These are phyloP conservation scores for Phlogophora meticulosa DNA, from an alignment of 2,888 invertebrate species.

Conservation along the genomic window DNA sequence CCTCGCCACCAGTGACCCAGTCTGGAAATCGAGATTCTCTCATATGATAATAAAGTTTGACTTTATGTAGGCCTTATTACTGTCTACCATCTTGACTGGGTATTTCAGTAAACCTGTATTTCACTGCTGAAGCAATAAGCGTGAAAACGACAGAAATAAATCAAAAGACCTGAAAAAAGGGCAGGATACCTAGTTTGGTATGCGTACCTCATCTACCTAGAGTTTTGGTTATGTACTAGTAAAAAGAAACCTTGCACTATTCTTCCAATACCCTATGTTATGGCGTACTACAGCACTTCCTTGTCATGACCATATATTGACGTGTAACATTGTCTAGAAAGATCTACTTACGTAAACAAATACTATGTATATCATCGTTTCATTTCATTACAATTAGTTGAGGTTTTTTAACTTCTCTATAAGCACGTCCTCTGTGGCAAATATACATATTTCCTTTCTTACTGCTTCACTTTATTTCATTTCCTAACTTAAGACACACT, in stretches of 20 bases:
- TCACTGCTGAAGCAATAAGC: conserved; percentile 17
- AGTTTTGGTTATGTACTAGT: neutral
- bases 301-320: too few species aligned
- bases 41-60: conserved; percentile 28
- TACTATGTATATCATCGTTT: too few species aligned
- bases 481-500: neutral
- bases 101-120: conserved; percentile 29
- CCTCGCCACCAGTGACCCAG: neutral
- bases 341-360: too few species aligned
- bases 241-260: neutral
- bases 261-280: neutral
- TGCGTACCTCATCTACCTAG: neutral
- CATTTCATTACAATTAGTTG: too few species aligned
- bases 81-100: conserved; percentile 8
- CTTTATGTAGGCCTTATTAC: conserved; percentile 30
- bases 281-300: neutral
- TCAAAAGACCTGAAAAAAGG: conserved; percentile 21
- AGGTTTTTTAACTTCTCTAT: too few species aligned
- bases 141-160: conserved; percentile 15
- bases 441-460: too few species aligned
- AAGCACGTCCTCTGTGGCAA: too few species aligned
- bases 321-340: too few species aligned
- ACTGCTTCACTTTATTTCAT: too few species aligned
- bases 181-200: neutral
- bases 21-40: neutral